Evolutionary conservation across 2,797 vertebrate genomes (phyloP).

Genomic region (Taeniopygia guttata): DNA sequence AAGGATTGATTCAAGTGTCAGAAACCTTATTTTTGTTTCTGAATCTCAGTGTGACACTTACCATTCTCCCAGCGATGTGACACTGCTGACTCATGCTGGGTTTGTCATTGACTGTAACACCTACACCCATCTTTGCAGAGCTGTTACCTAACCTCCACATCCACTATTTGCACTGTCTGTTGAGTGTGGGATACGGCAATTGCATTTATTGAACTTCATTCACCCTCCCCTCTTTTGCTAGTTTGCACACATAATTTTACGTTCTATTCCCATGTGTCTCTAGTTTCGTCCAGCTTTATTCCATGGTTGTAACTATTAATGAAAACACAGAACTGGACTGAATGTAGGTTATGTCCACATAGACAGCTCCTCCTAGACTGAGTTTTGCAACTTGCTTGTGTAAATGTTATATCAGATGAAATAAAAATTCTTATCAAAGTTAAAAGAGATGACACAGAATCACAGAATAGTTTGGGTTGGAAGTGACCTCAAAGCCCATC

Average conservation of each 20-base stretch:
- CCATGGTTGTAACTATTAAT: not conserved
- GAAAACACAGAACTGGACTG: not conserved
- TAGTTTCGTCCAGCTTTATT: not conserved
- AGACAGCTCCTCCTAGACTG: not conserved
- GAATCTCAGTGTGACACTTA: conserved; percentile 25
- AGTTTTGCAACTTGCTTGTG: not conserved
- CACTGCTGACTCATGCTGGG: conserved; percentile 20
- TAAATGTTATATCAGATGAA: not conserved
- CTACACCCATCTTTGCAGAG: conserved; percentile 13
- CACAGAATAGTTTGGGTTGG: not conserved
- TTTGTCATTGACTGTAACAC: conserved; percentile 45
- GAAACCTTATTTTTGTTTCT: conserved; percentile 28
- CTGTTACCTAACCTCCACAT: conserved; percentile 49
- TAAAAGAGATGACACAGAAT: not conserved
- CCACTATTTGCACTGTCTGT: not conserved
- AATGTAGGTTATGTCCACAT: not conserved
- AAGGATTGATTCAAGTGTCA: conserved; percentile 9
- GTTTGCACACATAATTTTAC: not conserved
- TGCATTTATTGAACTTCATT: not conserved
- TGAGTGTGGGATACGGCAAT: not conserved
- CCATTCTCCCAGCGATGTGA: conserved; percentile 39
- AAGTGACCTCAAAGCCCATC: rapidly evolving
- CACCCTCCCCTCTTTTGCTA: not conserved
- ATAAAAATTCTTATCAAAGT: not conserved
- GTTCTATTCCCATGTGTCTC: not conserved